These are phyloP conservation scores for Cladopsammia gracilis DNA, from an alignment of 64 coral and sea anemone species.

Conservation along the genomic window DNA sequence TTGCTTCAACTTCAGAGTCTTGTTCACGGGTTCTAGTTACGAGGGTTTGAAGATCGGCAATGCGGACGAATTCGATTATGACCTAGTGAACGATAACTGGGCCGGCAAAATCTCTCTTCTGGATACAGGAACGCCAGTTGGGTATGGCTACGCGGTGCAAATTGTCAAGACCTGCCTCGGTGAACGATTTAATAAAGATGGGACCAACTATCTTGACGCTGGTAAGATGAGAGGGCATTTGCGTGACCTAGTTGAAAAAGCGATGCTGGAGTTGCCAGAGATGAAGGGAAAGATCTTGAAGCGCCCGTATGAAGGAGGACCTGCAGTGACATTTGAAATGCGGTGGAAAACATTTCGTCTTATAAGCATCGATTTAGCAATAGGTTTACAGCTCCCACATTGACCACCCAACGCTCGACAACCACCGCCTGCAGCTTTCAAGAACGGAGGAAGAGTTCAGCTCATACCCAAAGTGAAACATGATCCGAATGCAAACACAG, in stretches of 20 bases:
- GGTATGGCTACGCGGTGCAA: conserved; percentile 37
- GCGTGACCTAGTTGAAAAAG: background rate
- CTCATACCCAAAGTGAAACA: conserved; percentile 27
- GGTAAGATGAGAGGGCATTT: conserved; percentile 3
- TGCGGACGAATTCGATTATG: conserved; percentile 59
- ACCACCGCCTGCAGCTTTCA: background rate
- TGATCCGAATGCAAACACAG: background rate
- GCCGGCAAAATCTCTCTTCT: conserved; percentile 3
- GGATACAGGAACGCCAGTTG: background rate
- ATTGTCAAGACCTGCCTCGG: background rate
- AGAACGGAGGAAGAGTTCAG: background rate
- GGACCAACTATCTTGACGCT: background rate
- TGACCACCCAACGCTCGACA: conserved; percentile 11
- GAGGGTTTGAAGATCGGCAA: conserved; percentile 38
- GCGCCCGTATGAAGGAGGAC: conserved; percentile 3
- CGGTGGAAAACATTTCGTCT: background rate
- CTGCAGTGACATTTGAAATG: conserved; percentile 48
- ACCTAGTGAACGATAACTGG: conserved; percentile 13
- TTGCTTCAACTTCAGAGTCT: conserved; percentile 7
- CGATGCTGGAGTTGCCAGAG: background rate
- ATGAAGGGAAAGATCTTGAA: background rate
- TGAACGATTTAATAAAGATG: background rate
- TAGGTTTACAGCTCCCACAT: background rate
- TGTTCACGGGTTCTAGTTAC: conserved; percentile 35
- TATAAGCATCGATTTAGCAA: conserved; percentile 60